These are phyloP conservation scores for Calcarius lapponicus DNA, from an alignment of 2,797 vertebrate species.

Conservation along the genomic window DNA sequence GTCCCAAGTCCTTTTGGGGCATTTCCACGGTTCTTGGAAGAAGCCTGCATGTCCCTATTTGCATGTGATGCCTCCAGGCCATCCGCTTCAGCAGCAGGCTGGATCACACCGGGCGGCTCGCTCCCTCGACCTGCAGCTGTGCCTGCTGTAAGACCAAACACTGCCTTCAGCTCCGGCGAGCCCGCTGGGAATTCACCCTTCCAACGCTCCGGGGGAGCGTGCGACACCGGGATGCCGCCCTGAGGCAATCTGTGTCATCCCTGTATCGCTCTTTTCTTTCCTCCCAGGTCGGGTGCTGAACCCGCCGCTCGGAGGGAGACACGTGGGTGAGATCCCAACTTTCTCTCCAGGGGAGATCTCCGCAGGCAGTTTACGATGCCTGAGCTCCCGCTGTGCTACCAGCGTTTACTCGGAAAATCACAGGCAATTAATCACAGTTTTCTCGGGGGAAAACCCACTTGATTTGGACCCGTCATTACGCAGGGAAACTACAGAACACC, in stretches of 20 bases:
- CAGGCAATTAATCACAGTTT: neutral
- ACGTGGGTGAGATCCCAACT: neutral
- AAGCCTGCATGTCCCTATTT: neutral
- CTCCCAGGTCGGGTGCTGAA: neutral
- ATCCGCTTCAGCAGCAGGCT: neutral
- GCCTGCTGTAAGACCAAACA: neutral
- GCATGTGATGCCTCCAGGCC: conserved; percentile 11
- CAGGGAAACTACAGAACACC: neutral
- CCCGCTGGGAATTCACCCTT: neutral
- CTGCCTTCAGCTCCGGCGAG: neutral
- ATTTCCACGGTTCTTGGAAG: neutral
- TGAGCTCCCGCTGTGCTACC: neutral
- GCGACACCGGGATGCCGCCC: neutral
- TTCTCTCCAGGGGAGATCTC: neutral
- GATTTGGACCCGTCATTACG: neutral
- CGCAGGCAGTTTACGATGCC: neutral
- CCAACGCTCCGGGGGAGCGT: neutral
- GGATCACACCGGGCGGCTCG: neutral
- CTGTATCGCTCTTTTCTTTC: neutral
- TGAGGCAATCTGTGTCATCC: neutral
- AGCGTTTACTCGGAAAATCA: neutral
- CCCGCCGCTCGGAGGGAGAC: neutral
- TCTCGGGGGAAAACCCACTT: neutral
- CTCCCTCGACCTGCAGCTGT: neutral
- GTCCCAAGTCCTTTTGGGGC: neutral